Conservation (phyloP, 2,888 invertebrate genomes). For the Tipula vernalis region DNA sequence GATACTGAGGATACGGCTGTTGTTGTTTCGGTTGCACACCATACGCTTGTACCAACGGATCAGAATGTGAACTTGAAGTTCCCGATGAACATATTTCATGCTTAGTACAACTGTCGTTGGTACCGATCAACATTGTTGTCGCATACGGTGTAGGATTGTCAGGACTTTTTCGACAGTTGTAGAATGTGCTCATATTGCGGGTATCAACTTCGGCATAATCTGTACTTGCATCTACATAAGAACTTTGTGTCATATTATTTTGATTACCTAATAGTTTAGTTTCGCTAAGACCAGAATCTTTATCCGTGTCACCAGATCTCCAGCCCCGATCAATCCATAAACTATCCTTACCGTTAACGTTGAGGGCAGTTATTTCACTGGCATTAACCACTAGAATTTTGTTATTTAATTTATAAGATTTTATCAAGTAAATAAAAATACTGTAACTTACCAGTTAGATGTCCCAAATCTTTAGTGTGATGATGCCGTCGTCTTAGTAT, state of each 20-base stretch:
- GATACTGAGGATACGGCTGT: constrained; percentile 31
- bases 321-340: constrained; percentile 59
- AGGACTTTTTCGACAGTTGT: constrained; percentile 49
- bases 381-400: constrained; percentile 33
- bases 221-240: constrained; percentile 38
- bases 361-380: constrained; percentile 37
- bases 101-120: constrained; percentile 22
- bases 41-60: constrained; percentile 22
- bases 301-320: constrained; percentile 48
- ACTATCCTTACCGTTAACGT: constrained; percentile 45
- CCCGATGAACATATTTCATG: constrained; percentile 32
- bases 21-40: constrained; percentile 21
- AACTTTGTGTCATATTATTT: constrained; percentile 33
- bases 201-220: constrained; percentile 58
- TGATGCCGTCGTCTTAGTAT: constrained; percentile 35
- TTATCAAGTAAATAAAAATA: background rate
- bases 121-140: constrained; percentile 53
- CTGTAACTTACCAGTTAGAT: constrained; percentile 41
- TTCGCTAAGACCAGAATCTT: constrained; percentile 43
- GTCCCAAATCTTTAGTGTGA: constrained; percentile 44
- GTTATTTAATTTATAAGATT: too few species aligned
- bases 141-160: constrained; percentile 61
- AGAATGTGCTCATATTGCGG: constrained; percentile 55
- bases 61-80: constrained; percentile 34
- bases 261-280: constrained; percentile 45